These are phyloP conservation scores for Chanos chanos DNA, from an alignment of 2,797 vertebrate genomes.

Conservation along the genomic window DNA sequence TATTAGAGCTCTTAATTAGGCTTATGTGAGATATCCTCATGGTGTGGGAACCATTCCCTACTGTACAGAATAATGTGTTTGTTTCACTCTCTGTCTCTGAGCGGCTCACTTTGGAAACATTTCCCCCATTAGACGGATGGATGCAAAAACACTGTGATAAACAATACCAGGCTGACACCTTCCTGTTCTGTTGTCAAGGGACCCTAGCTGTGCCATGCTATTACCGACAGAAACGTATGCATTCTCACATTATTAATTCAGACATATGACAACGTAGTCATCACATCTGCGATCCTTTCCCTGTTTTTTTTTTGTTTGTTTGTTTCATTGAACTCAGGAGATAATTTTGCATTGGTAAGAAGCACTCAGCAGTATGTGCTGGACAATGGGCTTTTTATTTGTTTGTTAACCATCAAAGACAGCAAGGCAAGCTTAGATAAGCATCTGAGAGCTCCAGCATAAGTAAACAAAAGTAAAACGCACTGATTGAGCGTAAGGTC, in stretches of 20 bases:
- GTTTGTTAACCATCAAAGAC: constrained; percentile 32
- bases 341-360: neutral
- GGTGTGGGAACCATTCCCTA: too few relatives aligned
- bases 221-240: constrained; percentile 20
- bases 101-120: neutral
- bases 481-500: constrained; percentile 26
- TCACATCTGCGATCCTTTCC: constrained; percentile 8
- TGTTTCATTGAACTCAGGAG: constrained; percentile 20
- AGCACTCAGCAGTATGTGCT: neutral
- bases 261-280: constrained; percentile 20
- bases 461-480: constrained; percentile 43
- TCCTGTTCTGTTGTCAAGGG: constrained; percentile 20
- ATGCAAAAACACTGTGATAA: constrained; percentile 21
- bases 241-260: constrained; percentile 16
- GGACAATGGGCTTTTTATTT: constrained; percentile 18
- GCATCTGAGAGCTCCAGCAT: constrained; percentile 32
- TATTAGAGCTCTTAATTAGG: too few relatives aligned
- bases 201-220: constrained; percentile 28
- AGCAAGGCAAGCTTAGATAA: constrained; percentile 25
- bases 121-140: constrained; percentile 9
- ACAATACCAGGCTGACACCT: constrained; percentile 16
- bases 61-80: too few relatives aligned
- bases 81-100: constrained; percentile 12
- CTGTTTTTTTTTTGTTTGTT: too few relatives aligned
- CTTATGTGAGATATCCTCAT: too few relatives aligned